Conservation (phyloP, 2,888 invertebrate genomes). For the Phortica magna region DNA sequence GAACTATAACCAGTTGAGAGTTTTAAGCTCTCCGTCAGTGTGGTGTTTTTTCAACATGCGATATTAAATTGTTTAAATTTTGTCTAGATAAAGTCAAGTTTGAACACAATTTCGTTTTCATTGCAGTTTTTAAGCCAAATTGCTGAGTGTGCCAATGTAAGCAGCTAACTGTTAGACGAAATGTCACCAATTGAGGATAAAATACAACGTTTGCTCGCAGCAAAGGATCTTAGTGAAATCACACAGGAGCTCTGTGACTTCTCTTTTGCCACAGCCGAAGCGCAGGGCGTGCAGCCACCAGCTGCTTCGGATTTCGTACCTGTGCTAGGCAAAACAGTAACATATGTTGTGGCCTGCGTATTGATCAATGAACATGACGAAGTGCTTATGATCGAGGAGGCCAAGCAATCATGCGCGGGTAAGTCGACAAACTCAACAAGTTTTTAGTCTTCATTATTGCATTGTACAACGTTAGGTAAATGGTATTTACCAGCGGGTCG, state of each 20-base stretch:
- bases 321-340: constrained; percentile 89
- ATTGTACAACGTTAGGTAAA: constrained; percentile 59
- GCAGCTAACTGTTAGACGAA: constrained; percentile 9
- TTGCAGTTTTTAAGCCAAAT: not conserved
- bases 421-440: constrained; percentile 76
- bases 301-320: constrained; percentile 89
- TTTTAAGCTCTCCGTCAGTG: no score
- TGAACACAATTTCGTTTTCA: constrained; percentile 3
- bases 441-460: not conserved
- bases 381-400: constrained; percentile 98
- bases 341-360: constrained; percentile 94
- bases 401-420: constrained; percentile 95
- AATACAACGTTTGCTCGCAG: constrained; percentile 81
- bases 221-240: constrained; percentile 84
- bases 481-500: constrained; percentile 99
- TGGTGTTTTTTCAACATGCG: no score
- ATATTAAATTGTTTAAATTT: no score
- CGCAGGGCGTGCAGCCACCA: constrained; percentile 89
- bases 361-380: constrained; percentile 89
- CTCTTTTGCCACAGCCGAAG: constrained; percentile 88
- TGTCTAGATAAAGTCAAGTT: not conserved
- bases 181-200: constrained; percentile 74
- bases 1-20: no score
- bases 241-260: constrained; percentile 90
- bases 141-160: not conserved